phyloP scores from a whole-genome alignment of 1,140 invertebrate species.

The Lethrus apterus region DNA sequence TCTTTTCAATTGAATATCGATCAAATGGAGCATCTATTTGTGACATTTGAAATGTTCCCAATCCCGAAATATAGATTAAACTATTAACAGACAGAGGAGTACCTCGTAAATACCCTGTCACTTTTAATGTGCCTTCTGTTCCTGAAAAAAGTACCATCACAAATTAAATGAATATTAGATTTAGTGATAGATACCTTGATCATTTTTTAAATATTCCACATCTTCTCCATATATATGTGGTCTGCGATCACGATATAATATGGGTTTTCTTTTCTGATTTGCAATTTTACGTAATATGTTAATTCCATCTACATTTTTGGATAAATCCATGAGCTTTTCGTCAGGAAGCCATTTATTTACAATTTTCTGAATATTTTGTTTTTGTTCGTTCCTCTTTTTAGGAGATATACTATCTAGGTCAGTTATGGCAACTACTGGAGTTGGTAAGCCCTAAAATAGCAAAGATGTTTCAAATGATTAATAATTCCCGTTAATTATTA shows the following conservation, averaged over 20 bases:
- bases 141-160: constrained; percentile 18
- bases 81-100: constrained; percentile 76
- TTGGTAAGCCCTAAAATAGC: constrained; percentile 58
- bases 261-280: constrained; percentile 66
- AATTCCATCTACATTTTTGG: constrained; percentile 68
- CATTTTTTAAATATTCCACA: constrained; percentile 57
- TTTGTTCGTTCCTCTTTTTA: constrained; percentile 67
- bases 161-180: constrained; percentile 2
- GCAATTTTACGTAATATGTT: constrained; percentile 73
- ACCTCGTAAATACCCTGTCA: constrained; percentile 81
- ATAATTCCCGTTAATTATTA: constrained; percentile 1
- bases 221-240: constrained; percentile 76
- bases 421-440: constrained; percentile 67
- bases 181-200: constrained; percentile 38
- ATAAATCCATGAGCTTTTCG: constrained; percentile 71
- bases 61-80: constrained; percentile 81
- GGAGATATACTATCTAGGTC: constrained; percentile 63
- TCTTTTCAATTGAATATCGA: constrained; percentile 62
- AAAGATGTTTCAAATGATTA: background rate
- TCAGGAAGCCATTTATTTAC: constrained; percentile 73
- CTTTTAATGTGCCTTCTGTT: constrained; percentile 63
- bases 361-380: constrained; percentile 66
- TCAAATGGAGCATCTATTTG: constrained; percentile 69
- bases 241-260: constrained; percentile 69
- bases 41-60: constrained; percentile 87